Percentiles rank a stretch among this genome's conserved stretches.
These are phyloP conservation scores for Psilopogon haemacephalus DNA, from an alignment of 2,113 vertebrate genomes.

Conservation along the genomic window DNA sequence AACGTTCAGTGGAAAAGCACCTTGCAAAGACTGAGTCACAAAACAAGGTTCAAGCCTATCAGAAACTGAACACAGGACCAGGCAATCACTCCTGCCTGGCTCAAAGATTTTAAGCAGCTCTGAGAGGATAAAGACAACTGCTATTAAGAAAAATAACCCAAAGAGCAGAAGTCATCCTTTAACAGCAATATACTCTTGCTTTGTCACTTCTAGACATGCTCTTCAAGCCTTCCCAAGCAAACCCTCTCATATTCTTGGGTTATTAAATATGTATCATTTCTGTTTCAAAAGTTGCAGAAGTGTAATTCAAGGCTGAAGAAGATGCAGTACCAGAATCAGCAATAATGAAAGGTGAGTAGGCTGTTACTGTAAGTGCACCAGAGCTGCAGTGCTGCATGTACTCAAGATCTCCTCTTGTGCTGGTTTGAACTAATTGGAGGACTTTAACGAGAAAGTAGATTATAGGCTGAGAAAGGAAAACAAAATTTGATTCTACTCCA, in stretches of 20 bases:
- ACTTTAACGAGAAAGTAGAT: no score
- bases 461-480: no score
- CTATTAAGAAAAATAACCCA: background rate
- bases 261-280: background rate
- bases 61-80: background rate
- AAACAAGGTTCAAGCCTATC: background rate
- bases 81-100: background rate
- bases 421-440: no score
- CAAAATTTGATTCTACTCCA: no score
- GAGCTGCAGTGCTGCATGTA: background rate
- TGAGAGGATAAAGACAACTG: background rate
- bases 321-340: background rate
- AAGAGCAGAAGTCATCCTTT: background rate
- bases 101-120: background rate
- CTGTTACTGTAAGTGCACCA: background rate
- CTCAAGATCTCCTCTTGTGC: background rate
- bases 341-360: background rate
- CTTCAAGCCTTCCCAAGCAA: background rate
- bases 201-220: background rate
- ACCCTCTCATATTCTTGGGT: background rate
- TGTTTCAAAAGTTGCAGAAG: background rate
- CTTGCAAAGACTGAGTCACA: background rate
- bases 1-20: background rate
- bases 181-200: background rate
- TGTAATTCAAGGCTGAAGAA: background rate